Conservation (phyloP, 2,113 vertebrate genomes). For the Perca flavescens region DNA sequence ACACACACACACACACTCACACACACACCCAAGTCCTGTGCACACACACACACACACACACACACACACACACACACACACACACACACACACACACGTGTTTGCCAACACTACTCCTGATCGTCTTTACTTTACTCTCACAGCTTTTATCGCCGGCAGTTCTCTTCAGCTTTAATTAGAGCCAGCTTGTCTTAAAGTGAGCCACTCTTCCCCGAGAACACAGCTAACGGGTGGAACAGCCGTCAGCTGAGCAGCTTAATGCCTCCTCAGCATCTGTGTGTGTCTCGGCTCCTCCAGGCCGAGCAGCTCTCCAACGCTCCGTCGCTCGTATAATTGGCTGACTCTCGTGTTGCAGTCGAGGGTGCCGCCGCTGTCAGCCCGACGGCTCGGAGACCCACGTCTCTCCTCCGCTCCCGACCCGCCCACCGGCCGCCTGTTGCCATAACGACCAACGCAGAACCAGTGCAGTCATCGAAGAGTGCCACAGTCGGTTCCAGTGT, state of each 20-base stretch:
- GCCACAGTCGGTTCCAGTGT: neutral
- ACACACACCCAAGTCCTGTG: too few relatives aligned
- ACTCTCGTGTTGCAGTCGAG: slow-evolving; percentile 41
- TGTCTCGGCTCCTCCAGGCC: slow-evolving; percentile 13
- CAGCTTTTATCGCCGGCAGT: slow-evolving; percentile 27
- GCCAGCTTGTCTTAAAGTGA: slow-evolving; percentile 54
- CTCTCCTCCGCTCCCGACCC: neutral
- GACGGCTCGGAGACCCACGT: slow-evolving; percentile 2
- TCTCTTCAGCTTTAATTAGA: slow-evolving; percentile 56
- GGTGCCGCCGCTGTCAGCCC: slow-evolving; percentile 23
- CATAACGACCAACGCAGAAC: slow-evolving; percentile 37
- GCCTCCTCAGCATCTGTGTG: slow-evolving; percentile 27
- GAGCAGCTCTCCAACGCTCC: slow-evolving; percentile 26
- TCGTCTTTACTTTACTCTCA: slow-evolving; percentile 11
- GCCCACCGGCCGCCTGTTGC: slow-evolving; percentile 29
- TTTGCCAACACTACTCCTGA: neutral
- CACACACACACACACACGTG: neutral
- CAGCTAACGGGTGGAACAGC: slow-evolving; percentile 42
- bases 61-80: neutral
- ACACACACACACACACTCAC: slow-evolving; percentile 10
- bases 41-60: too few relatives aligned
- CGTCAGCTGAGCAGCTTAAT: slow-evolving; percentile 44
- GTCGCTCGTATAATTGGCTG: slow-evolving; percentile 47
- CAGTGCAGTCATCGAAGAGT: neutral
- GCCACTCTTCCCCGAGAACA: slow-evolving; percentile 54